Evolutionary conservation across 2,113 vertebrate genomes (phyloP), one percentile per base, ranked within the genome.

Genomic region (Spea bombifrons): DNA sequence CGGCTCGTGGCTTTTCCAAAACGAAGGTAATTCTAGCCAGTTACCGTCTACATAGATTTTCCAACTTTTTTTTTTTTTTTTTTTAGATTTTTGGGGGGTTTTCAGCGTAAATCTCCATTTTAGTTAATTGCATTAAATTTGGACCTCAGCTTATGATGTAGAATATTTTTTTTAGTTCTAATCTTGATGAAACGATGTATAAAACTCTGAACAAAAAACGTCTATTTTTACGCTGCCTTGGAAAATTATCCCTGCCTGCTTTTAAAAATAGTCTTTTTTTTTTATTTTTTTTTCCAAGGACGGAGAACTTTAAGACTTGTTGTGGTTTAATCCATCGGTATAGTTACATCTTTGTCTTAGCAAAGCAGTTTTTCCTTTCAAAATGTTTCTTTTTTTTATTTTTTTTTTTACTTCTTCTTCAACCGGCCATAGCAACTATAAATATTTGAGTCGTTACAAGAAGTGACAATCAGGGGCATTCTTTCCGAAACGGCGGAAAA

Each of bases 1-100:
- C 91, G 94, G 93, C 94, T 94, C 85, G 90, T 91, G 93, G 92
- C 90, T 96, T 96, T 30, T 92, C 88, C 90, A 87, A 94, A 94
- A 94, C 89, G 90, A 94, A 94, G 91, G 90, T 93, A 95, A 94
- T 93, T 90, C 90, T 91, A 93, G 88, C 91, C 89, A 87, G 90
- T 92, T 91, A 91, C 90, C 89, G 87, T 90, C 88, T 89, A 81
- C 85, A 87, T 82, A 84, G 81, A 86, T 92, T 92, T 92, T 90
- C 88, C 88, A 73, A 84, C 84, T 84, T 83, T 53, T 84, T 86
- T 91, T 90, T 85, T 86, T 30, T 30, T 30, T 30, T 30, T 30
- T 30, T 30, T 30, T 30, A 30, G 30, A 30, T 30, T 30, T 30
- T 30, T 30, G 30, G 30, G 30, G 85, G 87, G 87, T 82, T 84